These are phyloP conservation scores for Turdus rufiventris DNA, from an alignment of 2,113 vertebrate species.

Conservation along the genomic window DNA sequence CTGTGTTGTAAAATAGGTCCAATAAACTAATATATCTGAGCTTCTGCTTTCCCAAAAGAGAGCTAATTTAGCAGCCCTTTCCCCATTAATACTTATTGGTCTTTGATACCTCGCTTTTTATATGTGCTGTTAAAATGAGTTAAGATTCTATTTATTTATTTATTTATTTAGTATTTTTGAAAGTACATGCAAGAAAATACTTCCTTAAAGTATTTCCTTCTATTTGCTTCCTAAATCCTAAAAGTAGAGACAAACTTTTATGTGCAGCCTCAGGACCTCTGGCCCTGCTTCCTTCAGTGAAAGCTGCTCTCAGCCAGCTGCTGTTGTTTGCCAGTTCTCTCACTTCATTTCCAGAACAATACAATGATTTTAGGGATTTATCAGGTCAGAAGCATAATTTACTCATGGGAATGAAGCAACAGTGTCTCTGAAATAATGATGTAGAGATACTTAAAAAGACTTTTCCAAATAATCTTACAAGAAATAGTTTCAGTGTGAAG, in stretches of 20 bases:
- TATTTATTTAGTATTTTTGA: background rate
- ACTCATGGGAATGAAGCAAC: background rate
- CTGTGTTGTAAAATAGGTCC: background rate
- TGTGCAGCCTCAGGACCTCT: background rate
- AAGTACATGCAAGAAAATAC: background rate
- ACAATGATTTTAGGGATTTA: background rate
- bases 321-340: background rate
- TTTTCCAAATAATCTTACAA: background rate
- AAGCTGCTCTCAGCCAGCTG: background rate
- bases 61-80: background rate
- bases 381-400: background rate
- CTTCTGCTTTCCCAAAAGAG: background rate
- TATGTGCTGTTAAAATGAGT: background rate
- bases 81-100: background rate
- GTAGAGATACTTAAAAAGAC: background rate
- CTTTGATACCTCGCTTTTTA: background rate
- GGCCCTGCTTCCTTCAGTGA: background rate
- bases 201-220: background rate
- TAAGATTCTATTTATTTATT: background rate
- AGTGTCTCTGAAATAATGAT: background rate
- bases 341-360: background rate
- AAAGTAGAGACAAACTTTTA: background rate
- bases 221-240: background rate
- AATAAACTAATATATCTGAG: background rate
- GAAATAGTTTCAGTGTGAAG: background rate